Base-by-base conservation (phyloP, 2,797 vertebrate species). In the Pangasius macronema region DNA sequence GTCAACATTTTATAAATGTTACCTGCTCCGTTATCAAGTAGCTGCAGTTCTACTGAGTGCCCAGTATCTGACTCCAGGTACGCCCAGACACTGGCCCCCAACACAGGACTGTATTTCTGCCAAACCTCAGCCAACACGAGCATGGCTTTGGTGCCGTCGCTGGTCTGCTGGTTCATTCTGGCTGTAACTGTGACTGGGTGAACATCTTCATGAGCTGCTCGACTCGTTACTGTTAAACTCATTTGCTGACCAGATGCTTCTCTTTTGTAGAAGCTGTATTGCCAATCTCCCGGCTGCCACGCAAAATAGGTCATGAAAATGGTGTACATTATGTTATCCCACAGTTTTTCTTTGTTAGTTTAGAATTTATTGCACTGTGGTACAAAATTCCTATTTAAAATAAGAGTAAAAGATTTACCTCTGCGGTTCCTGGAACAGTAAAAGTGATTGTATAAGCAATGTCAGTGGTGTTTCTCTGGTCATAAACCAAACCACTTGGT, bases 11-110 rank as follows among this genome's bases (percentile, higher is more conserved):
- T 75, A 5, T 22, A 2, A 61, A 0, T 49, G 24, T 79, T 93
- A 96, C 96, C 95, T 93, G 93, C 89, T 86, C 96, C 95, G 7
- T 93, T 93, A 90, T 96, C 96, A 73, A 90, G 11, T 82, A 96
- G 93, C 53, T 94, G 51, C 85, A 95, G 57, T 6, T 76, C 53
- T 9, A 85, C 27, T 80, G 87, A 55, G 2, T 90, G 27, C 39
- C 90, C 93, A 55, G 10, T 80, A 0, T 51, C 84, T 75, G 72
- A 51, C 11, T n/a, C 27, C 24, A 75, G 11, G 42, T 27, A 14
- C 0, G 72, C 72, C 11, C 10, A 92, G 90, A 96, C 95, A 14
- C 59, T 92, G 85, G 93, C 93, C 82, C 90, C 89, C 82, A 94
- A 85, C 77, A 96, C 90, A 2, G 95, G 94, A 6, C 85, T 83